Evolutionary conservation across 2,888 invertebrate species (phyloP), one percentile per base, ranked within the genome.

Genomic region (Anodontia alba): DNA sequence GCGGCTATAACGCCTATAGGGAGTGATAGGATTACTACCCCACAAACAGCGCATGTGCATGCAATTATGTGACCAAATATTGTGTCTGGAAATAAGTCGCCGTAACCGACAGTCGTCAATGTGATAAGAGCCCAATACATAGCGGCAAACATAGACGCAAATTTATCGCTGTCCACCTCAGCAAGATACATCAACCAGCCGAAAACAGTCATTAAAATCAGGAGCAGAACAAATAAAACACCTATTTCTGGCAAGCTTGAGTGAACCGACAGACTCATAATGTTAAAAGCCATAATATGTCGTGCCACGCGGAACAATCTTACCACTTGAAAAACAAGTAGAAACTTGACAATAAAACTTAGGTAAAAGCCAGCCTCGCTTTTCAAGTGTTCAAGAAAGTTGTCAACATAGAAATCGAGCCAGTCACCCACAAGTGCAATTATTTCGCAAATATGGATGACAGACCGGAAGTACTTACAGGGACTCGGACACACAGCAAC

Each of bases 71-170:
- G 76, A 69, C 80, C 80, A n/a, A 73, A 33, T 23, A 49, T 38
- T 0, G 76, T 73, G 0, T 36, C 36, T 12, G 79, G 79, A 36
- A 75, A 69, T 26, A 46, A 54, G 43, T 79, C 68, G 12, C 79
- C 79, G 43, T 79, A 79, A 23, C 79, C 79, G 46, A 79, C 79
- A 0, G 79, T 79, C 5, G 79, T 79, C 38, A 79, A 33, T 5
- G 79, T 79, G 10, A 79, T 75, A 8, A 79, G 33, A 17, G 79
- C 79, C 80, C 80, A 80, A 31, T 76, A 80, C 43, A 73, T 68
- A n/a, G 73, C 68, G 20, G 49, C 67, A 49, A 76, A 80, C 15
- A 70, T 36, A 15, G 67, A 76, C 12, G 38, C 49, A 12, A 75
- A 67, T 0, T 38, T 38, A 1, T 74, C 66, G 17, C 38, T 72